Evolutionary conservation across 2,888 invertebrate species (phyloP), one percentile per base, ranked within the genome.

Genomic region (Melikaiella ostensackeni): DNA sequence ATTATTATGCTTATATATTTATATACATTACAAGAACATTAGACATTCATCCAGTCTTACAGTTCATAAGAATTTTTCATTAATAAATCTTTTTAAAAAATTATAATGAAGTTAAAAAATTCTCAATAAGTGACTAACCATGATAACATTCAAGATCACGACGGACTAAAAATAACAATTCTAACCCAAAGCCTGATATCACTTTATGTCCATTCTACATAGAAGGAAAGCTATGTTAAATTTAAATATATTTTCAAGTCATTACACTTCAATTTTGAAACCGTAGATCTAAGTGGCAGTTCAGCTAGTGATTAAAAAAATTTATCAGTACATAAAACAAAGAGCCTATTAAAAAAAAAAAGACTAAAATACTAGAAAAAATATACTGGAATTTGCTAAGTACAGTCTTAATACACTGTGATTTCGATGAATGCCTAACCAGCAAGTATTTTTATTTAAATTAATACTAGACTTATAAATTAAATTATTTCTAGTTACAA

Each of bases 201-300:
- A 27, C 66, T 66, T 66, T 66, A 42, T 66, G 19, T 19, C 46
- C 46, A 46, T 46, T 27, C 30, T n/a, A 21, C 30, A 50, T 13
- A 30, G 11, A 30, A 50, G 19, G 30, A 55, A 70, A 19, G 50
- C 50, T 50, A 70, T 55, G 50, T 33, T 70, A 70, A 50, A 46
- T 70, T 70, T 55, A 27, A 30, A 70, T 70, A 30, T 70, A 19
- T 61, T 70, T 11, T 66, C 16, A 50, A 46, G 46, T 42, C 9
- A 6, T 50, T 55, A 46, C 11, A 24, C 24, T 30, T 50, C 24
- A 3, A 70, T 30, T 61, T 76, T 30, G 30, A 50, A 62, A 27
- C 6, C 27, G 19, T 16, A 59, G 21, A 24, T 3, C 24, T 59
- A 59, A 59, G 59, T 57, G 24, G 13, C 57, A 57, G 57, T 57